These are phyloP conservation scores for Eolophus roseicapilla DNA, from an alignment of 2,113 vertebrate genomes.

Conservation along the genomic window DNA sequence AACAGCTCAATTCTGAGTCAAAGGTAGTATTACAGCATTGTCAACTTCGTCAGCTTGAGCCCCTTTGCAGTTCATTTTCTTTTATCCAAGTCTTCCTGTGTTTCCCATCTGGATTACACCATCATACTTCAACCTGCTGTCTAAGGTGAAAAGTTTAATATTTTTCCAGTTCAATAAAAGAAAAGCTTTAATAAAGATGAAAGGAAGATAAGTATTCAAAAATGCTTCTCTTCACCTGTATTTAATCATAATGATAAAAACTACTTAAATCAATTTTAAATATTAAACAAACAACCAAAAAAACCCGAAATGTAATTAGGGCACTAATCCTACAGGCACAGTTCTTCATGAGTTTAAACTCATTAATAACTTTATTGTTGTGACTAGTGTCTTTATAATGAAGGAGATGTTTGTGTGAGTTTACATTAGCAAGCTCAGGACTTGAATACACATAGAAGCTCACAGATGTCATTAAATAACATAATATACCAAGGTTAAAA, in stretches of 20 bases:
- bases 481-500: neutral
- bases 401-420: neutral
- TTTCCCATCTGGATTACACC: constrained; percentile 46
- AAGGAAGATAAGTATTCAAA: constrained; percentile 30
- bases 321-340: neutral
- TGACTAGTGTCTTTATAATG: neutral
- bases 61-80: constrained; percentile 44
- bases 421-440: neutral
- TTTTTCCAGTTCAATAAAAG: constrained; percentile 29
- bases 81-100: constrained; percentile 21
- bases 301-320: neutral
- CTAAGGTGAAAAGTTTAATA: constrained; percentile 55
- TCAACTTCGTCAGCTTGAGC: neutral
- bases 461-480: neutral
- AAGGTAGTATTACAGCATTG: constrained; percentile 2
- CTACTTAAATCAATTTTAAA: constrained; percentile 9
- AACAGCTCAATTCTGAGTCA: constrained; percentile 15
- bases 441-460: neutral
- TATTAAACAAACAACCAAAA: constrained; percentile 15
- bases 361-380: neutral
- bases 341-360: neutral
- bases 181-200: constrained; percentile 58
- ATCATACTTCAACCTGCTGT: constrained; percentile 34
- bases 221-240: constrained; percentile 23
- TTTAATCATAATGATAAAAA: constrained; percentile 53